These are phyloP conservation scores for Ciconia stormi DNA, from an alignment of 2,113 vertebrate species.

Conservation along the genomic window DNA sequence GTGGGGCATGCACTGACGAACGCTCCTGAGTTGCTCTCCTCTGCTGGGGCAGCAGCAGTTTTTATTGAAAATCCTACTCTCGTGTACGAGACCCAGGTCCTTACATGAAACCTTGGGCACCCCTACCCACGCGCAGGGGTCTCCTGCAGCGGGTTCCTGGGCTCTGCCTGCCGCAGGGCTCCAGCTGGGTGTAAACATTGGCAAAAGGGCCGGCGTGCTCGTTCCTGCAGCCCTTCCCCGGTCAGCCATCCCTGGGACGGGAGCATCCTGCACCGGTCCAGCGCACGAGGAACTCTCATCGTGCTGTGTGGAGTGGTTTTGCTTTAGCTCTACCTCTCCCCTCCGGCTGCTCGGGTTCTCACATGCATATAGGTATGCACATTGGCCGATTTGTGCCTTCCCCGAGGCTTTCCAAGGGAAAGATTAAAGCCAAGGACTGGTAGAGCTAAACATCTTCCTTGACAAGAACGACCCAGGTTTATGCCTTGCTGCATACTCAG, in stretches of 20 bases:
- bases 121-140: background rate
- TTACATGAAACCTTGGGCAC: background rate
- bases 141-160: background rate
- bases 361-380: too few relatives aligned
- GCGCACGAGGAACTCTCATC: background rate
- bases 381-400: background rate
- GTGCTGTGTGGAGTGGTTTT: background rate
- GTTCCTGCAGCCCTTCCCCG: background rate
- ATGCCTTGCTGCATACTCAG: background rate
- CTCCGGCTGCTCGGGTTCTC: background rate
- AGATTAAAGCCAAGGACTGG: background rate
- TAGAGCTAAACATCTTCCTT: background rate
- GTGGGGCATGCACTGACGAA: fast-evolving
- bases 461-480: background rate
- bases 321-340: background rate
- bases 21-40: fast-evolving
- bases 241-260: background rate
- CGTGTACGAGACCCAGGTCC: fast-evolving
- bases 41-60: background rate
- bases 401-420: background rate
- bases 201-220: background rate
- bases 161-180: background rate
- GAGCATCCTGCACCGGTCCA: background rate
- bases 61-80: background rate
- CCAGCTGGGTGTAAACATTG: background rate